These are phyloP conservation scores for Drosophila seguyi DNA, from an alignment of 1,140 invertebrate genomes.

Conservation along the genomic window DNA sequence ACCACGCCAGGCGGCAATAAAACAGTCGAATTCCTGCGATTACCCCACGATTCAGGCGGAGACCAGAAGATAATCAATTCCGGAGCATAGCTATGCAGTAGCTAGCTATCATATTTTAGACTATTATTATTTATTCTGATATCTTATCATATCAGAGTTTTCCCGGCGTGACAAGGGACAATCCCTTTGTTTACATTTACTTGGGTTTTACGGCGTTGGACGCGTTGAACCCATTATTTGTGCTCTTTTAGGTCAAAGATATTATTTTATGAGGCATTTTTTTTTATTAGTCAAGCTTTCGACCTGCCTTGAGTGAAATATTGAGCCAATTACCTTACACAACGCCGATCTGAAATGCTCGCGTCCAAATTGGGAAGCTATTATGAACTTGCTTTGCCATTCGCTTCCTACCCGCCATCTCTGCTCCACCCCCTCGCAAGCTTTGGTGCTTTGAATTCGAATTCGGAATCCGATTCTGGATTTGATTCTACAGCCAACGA, in stretches of 20 bases:
- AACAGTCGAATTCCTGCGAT: slow-evolving; percentile 29
- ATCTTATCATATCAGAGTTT: slow-evolving; percentile 44
- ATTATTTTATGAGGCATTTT: slow-evolving; percentile 27
- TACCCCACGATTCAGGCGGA: slow-evolving; percentile 14
- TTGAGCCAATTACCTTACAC: slow-evolving; percentile 63
- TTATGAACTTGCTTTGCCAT: slow-evolving; percentile 59
- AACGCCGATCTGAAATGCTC: slow-evolving; percentile 44
- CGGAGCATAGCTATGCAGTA: background rate
- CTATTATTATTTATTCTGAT: slow-evolving; percentile 11
- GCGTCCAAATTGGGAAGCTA: slow-evolving; percentile 61
- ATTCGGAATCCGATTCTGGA: slow-evolving; percentile 47
- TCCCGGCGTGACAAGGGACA: slow-evolving; percentile 17
- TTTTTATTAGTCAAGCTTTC: slow-evolving; percentile 51
- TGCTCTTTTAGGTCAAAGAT: slow-evolving; percentile 49
- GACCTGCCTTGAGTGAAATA: slow-evolving; percentile 54
- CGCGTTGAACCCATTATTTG: slow-evolving; percentile 29
- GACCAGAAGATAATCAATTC: slow-evolving; percentile 12
- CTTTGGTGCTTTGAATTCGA: slow-evolving; percentile 16
- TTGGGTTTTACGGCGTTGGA: slow-evolving; percentile 4
- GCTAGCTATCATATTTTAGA: slow-evolving; percentile 10
- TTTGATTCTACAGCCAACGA: slow-evolving; percentile 46
- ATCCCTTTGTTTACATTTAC: slow-evolving; percentile 51
- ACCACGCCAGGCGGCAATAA: slow-evolving; percentile 19
- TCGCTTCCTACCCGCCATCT: slow-evolving; percentile 33
- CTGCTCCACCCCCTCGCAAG: slow-evolving; percentile 23